Conservation (phyloP, 2,113 vertebrate genomes). For the Psephotus haematonotus region DNA sequence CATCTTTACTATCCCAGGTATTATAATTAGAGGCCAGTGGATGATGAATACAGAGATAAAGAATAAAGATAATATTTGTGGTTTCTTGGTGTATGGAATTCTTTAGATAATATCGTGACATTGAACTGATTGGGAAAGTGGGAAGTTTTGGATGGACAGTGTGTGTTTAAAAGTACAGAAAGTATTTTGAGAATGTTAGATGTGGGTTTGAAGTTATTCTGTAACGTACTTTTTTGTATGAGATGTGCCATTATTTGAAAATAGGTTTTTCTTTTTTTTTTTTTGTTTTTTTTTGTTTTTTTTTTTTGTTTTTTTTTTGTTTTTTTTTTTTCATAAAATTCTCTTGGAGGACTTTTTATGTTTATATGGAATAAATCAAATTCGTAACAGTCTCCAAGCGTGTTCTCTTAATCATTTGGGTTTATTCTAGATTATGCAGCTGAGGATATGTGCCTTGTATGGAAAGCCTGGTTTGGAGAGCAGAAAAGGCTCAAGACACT, state of each 20-base stretch:
- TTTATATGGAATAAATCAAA: neutral
- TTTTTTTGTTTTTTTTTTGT: neutral
- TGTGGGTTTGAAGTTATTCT: neutral
- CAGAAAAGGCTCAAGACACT: neutral
- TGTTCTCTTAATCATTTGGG: neutral
- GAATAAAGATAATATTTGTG: neutral
- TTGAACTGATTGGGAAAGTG: neutral
- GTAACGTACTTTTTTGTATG: neutral
- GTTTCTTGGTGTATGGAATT: neutral
- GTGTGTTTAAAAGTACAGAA: neutral
- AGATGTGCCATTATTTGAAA: neutral
- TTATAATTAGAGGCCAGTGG: neutral
- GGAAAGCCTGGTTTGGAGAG: neutral
- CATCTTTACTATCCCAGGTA: neutral
- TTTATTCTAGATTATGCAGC: neutral
- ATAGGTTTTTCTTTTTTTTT: neutral
- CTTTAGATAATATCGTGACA: neutral
- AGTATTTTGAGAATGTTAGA: neutral
- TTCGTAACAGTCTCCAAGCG: neutral
- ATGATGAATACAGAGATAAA: neutral
- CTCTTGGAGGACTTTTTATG: neutral
- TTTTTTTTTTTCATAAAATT: neutral
- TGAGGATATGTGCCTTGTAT: neutral
- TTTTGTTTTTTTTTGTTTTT: neutral
- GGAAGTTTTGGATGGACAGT: neutral